Conservation (phyloP, 2,797 vertebrate genomes). For the Megaceryle alcyon region DNA sequence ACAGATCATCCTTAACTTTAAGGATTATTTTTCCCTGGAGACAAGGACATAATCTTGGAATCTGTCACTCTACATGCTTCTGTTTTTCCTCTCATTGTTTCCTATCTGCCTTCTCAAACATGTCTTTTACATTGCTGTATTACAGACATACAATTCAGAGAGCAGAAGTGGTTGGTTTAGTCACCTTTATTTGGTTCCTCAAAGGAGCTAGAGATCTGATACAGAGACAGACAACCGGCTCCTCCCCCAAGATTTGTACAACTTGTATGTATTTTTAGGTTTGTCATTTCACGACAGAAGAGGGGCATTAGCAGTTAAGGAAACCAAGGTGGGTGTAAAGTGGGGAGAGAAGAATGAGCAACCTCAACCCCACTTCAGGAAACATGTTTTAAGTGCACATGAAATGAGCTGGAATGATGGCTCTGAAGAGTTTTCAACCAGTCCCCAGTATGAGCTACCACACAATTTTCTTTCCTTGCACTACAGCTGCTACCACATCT, state of each 20-base stretch:
- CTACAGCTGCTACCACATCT: neutral
- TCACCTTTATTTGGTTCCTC: neutral
- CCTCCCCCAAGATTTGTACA: neutral
- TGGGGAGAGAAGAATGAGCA: neutral
- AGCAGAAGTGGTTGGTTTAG: neutral
- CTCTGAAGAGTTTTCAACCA: neutral
- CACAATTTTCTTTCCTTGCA: neutral
- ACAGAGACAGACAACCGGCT: neutral
- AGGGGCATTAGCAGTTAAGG: neutral
- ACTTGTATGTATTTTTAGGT: neutral
- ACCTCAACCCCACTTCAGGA: neutral
- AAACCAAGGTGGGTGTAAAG: slow-evolving; percentile 12
- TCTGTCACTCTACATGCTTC: neutral
- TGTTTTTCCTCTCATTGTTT: neutral
- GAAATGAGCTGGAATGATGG: neutral
- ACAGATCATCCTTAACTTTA: neutral
- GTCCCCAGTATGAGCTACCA: neutral
- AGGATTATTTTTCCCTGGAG: neutral
- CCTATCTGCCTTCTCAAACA: neutral
- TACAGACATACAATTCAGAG: neutral
- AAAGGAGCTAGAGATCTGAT: neutral
- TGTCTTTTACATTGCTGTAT: neutral
- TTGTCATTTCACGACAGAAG: neutral
- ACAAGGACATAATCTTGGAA: neutral
- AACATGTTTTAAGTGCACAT: neutral